Evolutionary conservation across 2,888 invertebrate genomes (phyloP).

Genomic region (Drosophila anomalata): DNA sequence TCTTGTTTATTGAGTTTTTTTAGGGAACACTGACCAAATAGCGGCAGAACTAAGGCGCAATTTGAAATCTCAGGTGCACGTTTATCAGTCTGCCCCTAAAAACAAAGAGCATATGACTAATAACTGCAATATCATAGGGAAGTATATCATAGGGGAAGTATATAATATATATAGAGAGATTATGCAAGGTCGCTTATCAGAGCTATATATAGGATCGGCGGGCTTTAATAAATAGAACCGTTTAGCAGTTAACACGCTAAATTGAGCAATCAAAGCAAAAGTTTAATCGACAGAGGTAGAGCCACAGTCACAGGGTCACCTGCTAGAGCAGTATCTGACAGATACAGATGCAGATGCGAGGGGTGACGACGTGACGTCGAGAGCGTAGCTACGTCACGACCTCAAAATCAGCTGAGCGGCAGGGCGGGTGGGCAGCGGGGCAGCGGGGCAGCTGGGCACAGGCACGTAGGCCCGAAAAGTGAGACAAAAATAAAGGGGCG

Average conservation of each 20-base stretch:
- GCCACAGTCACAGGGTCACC: constrained; percentile 58
- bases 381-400: constrained; percentile 30
- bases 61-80: constrained; percentile 31
- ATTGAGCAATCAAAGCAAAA: constrained; percentile 43
- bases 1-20: constrained; percentile 4
- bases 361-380: constrained; percentile 49
- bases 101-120: constrained; percentile 45
- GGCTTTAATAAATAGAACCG: constrained; percentile 54
- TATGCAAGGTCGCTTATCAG: constrained; percentile 59
- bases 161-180: constrained; percentile 24
- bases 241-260: constrained; percentile 31
- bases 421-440: constrained; percentile 8
- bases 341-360: constrained; percentile 7
- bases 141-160: no score
- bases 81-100: constrained; percentile 12
- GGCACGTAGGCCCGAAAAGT: constrained; percentile 55
- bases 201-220: constrained; percentile 37
- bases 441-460: not conserved
- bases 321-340: constrained; percentile 10
- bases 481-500: constrained; percentile 2
- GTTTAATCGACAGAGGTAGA: constrained; percentile 43
- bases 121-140: constrained; percentile 30
- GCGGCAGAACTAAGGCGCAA: constrained; percentile 55
- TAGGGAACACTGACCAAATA: constrained; percentile 17
- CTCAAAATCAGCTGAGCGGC: constrained; percentile 31